Base-by-base conservation (phyloP, 2,113 vertebrate species). In the Silurus asotus region DNA sequence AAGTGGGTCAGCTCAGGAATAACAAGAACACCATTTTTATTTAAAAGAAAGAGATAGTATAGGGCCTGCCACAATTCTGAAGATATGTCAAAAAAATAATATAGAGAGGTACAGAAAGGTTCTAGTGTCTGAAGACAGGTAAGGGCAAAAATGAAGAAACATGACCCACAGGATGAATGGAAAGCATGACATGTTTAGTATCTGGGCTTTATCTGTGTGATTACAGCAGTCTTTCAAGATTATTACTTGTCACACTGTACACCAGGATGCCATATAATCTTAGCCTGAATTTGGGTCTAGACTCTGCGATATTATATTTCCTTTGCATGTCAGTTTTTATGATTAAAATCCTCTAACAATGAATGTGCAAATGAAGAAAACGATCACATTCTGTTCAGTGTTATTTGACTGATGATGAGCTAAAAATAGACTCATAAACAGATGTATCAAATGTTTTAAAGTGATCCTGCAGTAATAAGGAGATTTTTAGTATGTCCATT, bases 161-260 rank as follows among this genome's bases (percentile, higher is more conserved):
- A 64, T 62, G 74, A 25, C 13, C 6, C 45, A 74, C 75, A 86
- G 83, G 56, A 76, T 28, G 86, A 90, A 90, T 87, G 69, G 87
- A 87, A 86, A 64, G 82, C 77, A 62, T 62, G 58, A 53, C 82
- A 58, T 69, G 65, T 70, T 83, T 20, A 72, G 65, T 23, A 45
- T 70, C 53, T 69, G 62, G 81, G 49, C 56, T 67, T 82, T 65
- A 74, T 49, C 45, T n/a, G 23, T 23, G 20, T 75, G 20, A 53
- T 51, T 76, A 23, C 49, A 76, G 20, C 20, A n/a, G 49, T 76
- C 49, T 76, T 51, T n/a, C 6, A 53, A 53, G 20, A 53, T 53
- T 76, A 76, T 76, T 56, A 56, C 6, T 2, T 58, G n/a, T 19
- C 75, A 78, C 72, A n/a, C 70, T 49, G 37, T 74, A 23, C 1